Percentiles rank a stretch among this genome's conserved stretches.
Conservation (phyloP, 2,888 invertebrate genomes). For the Caenorhabditis becei region DNA sequence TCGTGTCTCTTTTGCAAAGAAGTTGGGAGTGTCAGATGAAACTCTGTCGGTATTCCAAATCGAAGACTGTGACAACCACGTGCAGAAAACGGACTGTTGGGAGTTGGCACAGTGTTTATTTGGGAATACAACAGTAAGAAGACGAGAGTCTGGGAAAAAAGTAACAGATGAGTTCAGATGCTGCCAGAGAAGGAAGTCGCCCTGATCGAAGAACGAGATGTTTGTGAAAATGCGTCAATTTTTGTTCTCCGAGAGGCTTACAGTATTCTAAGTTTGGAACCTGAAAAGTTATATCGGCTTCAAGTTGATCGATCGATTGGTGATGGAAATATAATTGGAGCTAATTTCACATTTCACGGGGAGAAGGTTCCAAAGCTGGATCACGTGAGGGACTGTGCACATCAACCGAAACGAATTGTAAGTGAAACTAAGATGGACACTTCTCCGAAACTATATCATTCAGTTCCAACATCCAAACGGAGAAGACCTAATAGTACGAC, state of each 20-base stretch:
- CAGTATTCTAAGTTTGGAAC: slow-evolving; percentile 36
- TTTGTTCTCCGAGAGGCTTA: slow-evolving; percentile 43
- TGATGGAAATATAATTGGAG: slow-evolving; percentile 27
- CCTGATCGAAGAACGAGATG: slow-evolving; percentile 30
- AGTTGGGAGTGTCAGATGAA: slow-evolving; percentile 22
- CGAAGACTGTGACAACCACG: slow-evolving; percentile 32
- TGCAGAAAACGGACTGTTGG: slow-evolving; percentile 54
- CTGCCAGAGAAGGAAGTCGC: slow-evolving; percentile 35
- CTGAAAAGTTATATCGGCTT: slow-evolving; percentile 30
- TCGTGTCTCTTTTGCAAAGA: slow-evolving; percentile 9
- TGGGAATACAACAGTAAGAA: slow-evolving; percentile 13
- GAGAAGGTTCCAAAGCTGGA: slow-evolving; percentile 4
- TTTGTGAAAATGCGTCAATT: slow-evolving; percentile 47
- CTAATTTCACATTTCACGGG: slow-evolving; percentile 25
- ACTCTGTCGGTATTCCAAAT: slow-evolving; percentile 38
- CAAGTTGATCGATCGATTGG: slow-evolving; percentile 40
- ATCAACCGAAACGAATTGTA: slow-evolving; percentile 33
- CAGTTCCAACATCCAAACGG: slow-evolving; percentile 57
- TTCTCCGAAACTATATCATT: too few species aligned
- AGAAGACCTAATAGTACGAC: slow-evolving; percentile 42
- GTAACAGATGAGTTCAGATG: slow-evolving; percentile 19
- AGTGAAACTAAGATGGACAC: too few species aligned
- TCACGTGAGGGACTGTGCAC: slow-evolving; percentile 33
- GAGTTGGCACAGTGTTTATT: slow-evolving; percentile 40
- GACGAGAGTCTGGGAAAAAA: background rate